Percentiles rank a stretch among this genome's conserved stretches.
These are phyloP conservation scores for Athene noctua DNA, from an alignment of 2,113 vertebrate species.

Conservation along the genomic window DNA sequence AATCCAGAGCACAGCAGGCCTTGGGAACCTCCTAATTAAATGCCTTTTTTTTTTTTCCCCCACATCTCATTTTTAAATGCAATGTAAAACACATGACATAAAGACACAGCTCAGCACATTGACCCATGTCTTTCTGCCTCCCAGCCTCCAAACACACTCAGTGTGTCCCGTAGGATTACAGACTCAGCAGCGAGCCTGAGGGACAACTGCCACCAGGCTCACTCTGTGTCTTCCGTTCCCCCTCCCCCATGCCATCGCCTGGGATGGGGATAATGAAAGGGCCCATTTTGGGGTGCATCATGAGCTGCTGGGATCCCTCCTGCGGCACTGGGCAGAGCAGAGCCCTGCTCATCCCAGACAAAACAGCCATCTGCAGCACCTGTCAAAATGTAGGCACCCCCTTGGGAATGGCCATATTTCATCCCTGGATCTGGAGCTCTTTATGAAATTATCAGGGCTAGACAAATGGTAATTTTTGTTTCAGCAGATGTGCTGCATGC, in stretches of 20 bases:
- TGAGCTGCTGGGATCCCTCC: neutral
- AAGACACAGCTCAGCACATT: neutral
- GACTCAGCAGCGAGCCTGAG: rapidly evolving
- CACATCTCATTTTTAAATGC: neutral
- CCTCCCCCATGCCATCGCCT: neutral
- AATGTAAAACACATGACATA: neutral
- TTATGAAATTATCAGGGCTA: slow-evolving; percentile 8
- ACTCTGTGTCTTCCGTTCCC: too few relatives aligned
- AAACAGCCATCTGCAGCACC: neutral
- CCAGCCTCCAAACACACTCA: neutral
- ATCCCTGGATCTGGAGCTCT: neutral
- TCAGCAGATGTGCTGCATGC: neutral
- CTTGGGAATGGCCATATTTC: neutral
- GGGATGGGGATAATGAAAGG: neutral
- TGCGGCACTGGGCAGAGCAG: neutral
- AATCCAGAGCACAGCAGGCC: neutral
- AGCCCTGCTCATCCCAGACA: neutral
- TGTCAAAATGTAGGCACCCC: neutral
- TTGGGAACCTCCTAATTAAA: neutral
- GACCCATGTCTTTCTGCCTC: neutral
- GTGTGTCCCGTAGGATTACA: neutral
- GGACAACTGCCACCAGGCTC: neutral
- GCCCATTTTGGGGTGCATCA: rapidly evolving
- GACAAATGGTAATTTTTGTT: neutral
- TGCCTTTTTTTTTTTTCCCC: neutral